Evolutionary conservation across 1,140 invertebrate genomes (phyloP).

Genomic region (Lordiphosa collinella): DNA sequence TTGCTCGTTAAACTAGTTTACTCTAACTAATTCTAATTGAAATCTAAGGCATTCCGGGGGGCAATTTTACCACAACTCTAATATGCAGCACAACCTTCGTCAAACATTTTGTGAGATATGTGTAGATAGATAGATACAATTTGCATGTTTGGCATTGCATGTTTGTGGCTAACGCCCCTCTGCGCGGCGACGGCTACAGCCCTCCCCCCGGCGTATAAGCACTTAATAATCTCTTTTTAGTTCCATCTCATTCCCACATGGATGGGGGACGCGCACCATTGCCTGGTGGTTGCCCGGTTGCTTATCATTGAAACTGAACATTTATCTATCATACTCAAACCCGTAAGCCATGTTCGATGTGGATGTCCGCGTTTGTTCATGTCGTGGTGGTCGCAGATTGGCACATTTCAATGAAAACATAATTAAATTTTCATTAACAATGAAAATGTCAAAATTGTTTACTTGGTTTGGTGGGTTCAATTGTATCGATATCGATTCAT

Average conservation of each 20-base stretch:
- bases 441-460: conserved; percentile 67
- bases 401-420: conserved; percentile 51
- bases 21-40: conserved; percentile 3
- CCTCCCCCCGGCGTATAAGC: not conserved
- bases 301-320: conserved; percentile 26
- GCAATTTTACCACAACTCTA: conserved; percentile 19
- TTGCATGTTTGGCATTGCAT: conserved; percentile 50
- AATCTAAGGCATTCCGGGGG: conserved; percentile 18
- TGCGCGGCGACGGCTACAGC: not conserved
- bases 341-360: not conserved
- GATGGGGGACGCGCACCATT: conserved; percentile 21
- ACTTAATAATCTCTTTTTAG: conserved; percentile 28
- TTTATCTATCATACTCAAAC: conserved; percentile 17
- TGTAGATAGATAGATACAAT: conserved; percentile 23
- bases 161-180: conserved; percentile 19
- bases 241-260: conserved; percentile 8
- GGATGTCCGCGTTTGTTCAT: not conserved
- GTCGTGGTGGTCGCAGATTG: conserved; percentile 6
- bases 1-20: too few species aligned
- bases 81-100: conserved; percentile 32
- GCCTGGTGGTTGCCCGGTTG: conserved; percentile 9
- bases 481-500: conserved; percentile 50
- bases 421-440: conserved; percentile 77
- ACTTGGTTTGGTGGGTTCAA: conserved; percentile 7
- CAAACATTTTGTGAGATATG: conserved; percentile 34